Evolutionary conservation across 2,797 vertebrate species (phyloP), one percentile per base, ranked within the genome.

Genomic region (Atherinosoma microstoma): DNA sequence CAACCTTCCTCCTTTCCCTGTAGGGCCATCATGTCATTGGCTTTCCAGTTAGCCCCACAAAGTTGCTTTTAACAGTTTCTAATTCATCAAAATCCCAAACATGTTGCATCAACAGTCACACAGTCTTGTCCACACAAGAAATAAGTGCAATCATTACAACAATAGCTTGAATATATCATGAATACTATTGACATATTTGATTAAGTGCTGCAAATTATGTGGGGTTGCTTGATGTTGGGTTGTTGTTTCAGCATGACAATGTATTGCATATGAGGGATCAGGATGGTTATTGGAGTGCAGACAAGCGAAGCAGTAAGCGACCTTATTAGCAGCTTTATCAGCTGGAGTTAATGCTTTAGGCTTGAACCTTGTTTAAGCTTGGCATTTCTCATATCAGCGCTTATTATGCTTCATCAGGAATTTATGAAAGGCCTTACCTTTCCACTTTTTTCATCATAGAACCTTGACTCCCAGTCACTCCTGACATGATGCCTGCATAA

Each of bases 401-500:
- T 83, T 81, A 87, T 88, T 89, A 80, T 71, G 76, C 83, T 83
- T 87, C 84, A 79, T 76, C 67, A 72, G 68, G 60, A 87, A 87
- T 92, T 87, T 85, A 91, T 93, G 79, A 88, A 88, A 79, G 64
- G 58, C 67, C 64, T 70, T 70, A 56, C 70, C 61, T 75, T 73
- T 70, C 34, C 3, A 38, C 62, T 75, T 81, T 73, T 78, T 67
- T 76, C 75, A 72, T 84, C 75, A 82, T 69, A 64, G 64, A 83
- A 30, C 81, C 84, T 81, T 74, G 75, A 87, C 84, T 90, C 76
- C 36, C 67, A 85, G 82, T 84, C 86, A 85, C 75, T 90, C 64
- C 74, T 65, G 57, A 73, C 71, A 64, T 82, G 82, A 90, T 76
- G 72, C 81, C 84, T 89, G 73, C 67, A 89, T 92, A 89, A 90